Base-by-base conservation (phyloP, 2,888 invertebrate genomes). In the Xestoiulus laeticollis region DNA sequence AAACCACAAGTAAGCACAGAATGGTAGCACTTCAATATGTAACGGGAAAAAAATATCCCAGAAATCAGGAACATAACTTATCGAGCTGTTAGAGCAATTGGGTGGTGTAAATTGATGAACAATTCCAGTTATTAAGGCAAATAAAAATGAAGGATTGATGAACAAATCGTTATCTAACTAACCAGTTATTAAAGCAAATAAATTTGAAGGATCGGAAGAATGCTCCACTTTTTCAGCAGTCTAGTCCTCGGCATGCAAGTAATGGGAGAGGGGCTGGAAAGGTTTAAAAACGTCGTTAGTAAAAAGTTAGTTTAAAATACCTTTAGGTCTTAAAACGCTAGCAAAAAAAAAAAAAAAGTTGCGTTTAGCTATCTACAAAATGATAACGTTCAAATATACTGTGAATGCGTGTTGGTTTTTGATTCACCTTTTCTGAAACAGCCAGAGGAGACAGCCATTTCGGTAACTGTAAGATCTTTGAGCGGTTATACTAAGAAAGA, bases 241-340 rank as follows among this genome's bases (percentile, higher is more conserved):
- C 22, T 8, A 68, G 12, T 26, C 68, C n/a, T 68, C 10, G 10
- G 26, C 68, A 26, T 68, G 68, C 10, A 22, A 38, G 68, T 68
- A 26, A n/a, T 10, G 68, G 26, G 26, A 6, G 6, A n/a, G 26
- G 26, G 68, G 22, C 68, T 68, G 68, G 26, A 68, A 68, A 26
- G 68, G 68, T 22, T 68, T 68, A 68, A 68, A 68, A 68, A 68
- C 10, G 22, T 26, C 26, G 68, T 68, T 68, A 68, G 22, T 68
- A 68, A 68, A 68, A 68, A 22, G n/a, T 68, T 68, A 68, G 68
- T 68, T 38, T 68, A 68, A 68, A 68, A 68, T 68, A 68, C 68
- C 68, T 26, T 68, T 26, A 26, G 68, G 68, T 68, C 8, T 68
- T 26, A 68, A 68, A 68, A 68, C 68, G 68, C 68, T n/a, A 12